phyloP scores from a whole-genome alignment of 2,113 vertebrate species.

The Scalopus aquaticus region DNA sequence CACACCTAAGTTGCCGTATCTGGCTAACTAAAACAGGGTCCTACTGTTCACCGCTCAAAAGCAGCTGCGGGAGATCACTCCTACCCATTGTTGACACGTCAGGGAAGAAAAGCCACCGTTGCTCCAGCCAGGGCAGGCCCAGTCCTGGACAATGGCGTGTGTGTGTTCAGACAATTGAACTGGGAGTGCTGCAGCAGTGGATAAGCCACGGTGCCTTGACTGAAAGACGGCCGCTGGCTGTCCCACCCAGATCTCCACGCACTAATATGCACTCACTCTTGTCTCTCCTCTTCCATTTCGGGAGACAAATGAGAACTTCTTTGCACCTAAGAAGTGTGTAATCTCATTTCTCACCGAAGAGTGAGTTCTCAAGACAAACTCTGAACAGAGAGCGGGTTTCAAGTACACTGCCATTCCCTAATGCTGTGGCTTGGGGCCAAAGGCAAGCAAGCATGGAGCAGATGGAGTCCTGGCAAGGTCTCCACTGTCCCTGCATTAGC shows the following conservation, averaged over 20 bases:
- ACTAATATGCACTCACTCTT: fast-evolving
- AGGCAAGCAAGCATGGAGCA: constrained; percentile 88
- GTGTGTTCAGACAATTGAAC: background rate
- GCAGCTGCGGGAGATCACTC: background rate
- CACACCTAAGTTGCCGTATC: background rate
- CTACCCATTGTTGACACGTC: background rate
- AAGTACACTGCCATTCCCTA: constrained; percentile 80
- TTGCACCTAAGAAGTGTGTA: background rate
- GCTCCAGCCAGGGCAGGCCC: background rate
- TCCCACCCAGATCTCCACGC: background rate
- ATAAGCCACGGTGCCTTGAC: constrained; percentile 32
- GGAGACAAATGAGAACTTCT: background rate
- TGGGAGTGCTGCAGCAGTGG: background rate
- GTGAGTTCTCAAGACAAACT: constrained; percentile 73
- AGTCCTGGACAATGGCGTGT: constrained; percentile 9
- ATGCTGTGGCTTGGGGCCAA: constrained; percentile 86
- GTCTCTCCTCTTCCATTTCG: background rate
- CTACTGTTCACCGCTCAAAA: background rate
- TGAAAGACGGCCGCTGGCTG: background rate
- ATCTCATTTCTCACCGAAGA: constrained; percentile 56
- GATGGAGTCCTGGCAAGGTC: constrained; percentile 91
- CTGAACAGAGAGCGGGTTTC: constrained; percentile 57
- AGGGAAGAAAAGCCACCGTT: background rate
- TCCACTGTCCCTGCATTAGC: constrained; percentile 88
- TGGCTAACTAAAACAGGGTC: background rate